phyloP scores from a whole-genome alignment of 2,113 vertebrate species.

The Misgurnus anguillicaudatus region DNA sequence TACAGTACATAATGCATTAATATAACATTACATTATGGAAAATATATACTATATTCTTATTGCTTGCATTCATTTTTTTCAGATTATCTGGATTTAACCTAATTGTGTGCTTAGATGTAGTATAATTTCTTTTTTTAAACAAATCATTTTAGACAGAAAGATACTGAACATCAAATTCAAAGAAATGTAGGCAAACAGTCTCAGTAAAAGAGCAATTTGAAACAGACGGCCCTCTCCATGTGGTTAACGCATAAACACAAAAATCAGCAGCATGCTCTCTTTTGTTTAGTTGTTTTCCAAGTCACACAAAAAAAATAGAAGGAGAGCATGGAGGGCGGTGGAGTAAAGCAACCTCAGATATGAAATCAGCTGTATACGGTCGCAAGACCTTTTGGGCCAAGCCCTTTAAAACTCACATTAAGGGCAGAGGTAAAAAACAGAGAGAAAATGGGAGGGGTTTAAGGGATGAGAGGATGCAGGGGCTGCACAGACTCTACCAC shows the following conservation, averaged over 20 bases:
- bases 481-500: constrained; percentile 72
- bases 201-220: constrained; percentile 65
- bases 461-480: constrained; percentile 47
- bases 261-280: constrained; percentile 15
- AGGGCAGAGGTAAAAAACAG: constrained; percentile 49
- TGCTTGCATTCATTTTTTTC: constrained; percentile 17
- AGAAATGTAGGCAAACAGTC: constrained; percentile 8
- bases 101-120: no score
- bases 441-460: not conserved
- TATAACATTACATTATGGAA: no score
- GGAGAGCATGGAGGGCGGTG: constrained; percentile 37
- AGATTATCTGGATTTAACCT: constrained; percentile 50
- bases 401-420: constrained; percentile 65
- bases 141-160: constrained; percentile 48
- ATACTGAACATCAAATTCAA: not conserved
- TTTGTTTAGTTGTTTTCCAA: not conserved
- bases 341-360: constrained; percentile 59
- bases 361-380: constrained; percentile 63
- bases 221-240: constrained; percentile 44
- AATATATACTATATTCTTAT: not conserved
- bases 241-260: constrained; percentile 24
- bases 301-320: not conserved
- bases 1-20: no score
- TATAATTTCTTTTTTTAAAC: constrained; percentile 61
- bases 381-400: constrained; percentile 46